Evolutionary conservation across 2,113 vertebrate species (phyloP).

Genomic region (Sander vitreus): DNA sequence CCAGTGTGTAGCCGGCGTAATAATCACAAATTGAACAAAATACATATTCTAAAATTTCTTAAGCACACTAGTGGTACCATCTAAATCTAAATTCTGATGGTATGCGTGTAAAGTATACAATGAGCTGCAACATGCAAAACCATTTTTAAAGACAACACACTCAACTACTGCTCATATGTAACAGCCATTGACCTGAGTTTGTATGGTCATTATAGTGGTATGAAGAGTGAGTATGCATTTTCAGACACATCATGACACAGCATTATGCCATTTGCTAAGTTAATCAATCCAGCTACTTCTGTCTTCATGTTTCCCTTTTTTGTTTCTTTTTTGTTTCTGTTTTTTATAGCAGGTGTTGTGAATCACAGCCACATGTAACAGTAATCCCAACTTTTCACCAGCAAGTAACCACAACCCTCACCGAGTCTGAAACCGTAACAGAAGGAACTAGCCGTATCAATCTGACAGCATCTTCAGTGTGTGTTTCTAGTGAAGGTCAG

Average conservation of each 20-base stretch:
- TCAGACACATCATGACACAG: constrained; percentile 40
- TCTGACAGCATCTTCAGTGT: neutral
- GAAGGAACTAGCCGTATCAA: neutral
- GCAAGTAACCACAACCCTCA: neutral
- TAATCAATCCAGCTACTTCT: constrained; percentile 49
- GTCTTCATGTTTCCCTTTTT: constrained; percentile 23
- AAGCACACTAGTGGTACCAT: no score
- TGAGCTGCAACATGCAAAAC: neutral
- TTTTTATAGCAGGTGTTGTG: neutral
- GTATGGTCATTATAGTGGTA: neutral
- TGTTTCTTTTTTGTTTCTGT: constrained; percentile 9
- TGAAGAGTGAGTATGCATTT: neutral
- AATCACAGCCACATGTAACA: neutral
- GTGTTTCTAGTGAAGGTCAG: neutral
- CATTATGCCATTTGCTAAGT: constrained; percentile 37
- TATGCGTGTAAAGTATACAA: neutral
- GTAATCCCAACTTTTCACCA: neutral
- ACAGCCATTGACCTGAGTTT: neutral
- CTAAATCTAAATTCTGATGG: neutral
- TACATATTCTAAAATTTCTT: neutral
- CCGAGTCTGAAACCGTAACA: neutral
- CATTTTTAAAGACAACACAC: neutral
- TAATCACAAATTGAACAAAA: neutral
- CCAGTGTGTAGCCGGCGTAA: no score
- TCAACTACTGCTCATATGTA: neutral